Evolutionary conservation across 2,797 vertebrate species (phyloP).

Genomic region (Apogon hyalosoma): DNA sequence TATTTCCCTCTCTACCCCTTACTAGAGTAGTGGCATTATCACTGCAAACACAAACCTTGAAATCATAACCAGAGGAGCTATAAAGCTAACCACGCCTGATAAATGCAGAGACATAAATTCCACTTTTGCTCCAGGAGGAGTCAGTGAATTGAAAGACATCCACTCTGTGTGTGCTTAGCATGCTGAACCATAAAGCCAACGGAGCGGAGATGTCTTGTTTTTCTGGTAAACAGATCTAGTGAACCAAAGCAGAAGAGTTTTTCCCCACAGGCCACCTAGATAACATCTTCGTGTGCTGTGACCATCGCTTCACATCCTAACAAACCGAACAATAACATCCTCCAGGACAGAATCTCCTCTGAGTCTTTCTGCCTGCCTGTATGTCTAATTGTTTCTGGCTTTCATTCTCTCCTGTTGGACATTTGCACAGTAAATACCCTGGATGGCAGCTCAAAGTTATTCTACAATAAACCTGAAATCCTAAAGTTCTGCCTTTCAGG

Average conservation of each 20-base stretch:
- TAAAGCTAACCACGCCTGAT: slow-evolving; percentile 73
- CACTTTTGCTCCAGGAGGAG: slow-evolving; percentile 60
- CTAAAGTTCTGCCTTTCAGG: slow-evolving; percentile 5
- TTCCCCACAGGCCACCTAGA: slow-evolving; percentile 66
- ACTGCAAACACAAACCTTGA: slow-evolving; percentile 60
- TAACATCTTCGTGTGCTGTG: slow-evolving; percentile 65
- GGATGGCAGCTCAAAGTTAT: slow-evolving; percentile 4
- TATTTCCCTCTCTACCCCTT: not conserved
- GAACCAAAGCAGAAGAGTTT: slow-evolving; percentile 67
- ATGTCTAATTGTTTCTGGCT: slow-evolving; percentile 16
- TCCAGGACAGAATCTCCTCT: slow-evolving; percentile 50
- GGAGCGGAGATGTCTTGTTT: slow-evolving; percentile 69
- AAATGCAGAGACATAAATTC: slow-evolving; percentile 73
- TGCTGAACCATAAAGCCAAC: slow-evolving; percentile 67
- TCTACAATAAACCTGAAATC: slow-evolving; percentile 2
- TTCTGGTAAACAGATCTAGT: slow-evolving; percentile 75
- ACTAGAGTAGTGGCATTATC: slow-evolving; percentile 42
- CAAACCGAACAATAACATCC: slow-evolving; percentile 64
- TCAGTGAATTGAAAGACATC: slow-evolving; percentile 62
- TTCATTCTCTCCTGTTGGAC: not conserved
- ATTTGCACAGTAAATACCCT: slow-evolving; percentile 4
- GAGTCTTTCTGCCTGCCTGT: slow-evolving; percentile 23
- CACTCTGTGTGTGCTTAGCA: slow-evolving; percentile 62
- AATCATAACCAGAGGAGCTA: slow-evolving; percentile 60
- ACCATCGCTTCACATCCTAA: slow-evolving; percentile 64